phyloP scores from a whole-genome alignment of 1,140 invertebrate species.

The Brachionus rubens region DNA sequence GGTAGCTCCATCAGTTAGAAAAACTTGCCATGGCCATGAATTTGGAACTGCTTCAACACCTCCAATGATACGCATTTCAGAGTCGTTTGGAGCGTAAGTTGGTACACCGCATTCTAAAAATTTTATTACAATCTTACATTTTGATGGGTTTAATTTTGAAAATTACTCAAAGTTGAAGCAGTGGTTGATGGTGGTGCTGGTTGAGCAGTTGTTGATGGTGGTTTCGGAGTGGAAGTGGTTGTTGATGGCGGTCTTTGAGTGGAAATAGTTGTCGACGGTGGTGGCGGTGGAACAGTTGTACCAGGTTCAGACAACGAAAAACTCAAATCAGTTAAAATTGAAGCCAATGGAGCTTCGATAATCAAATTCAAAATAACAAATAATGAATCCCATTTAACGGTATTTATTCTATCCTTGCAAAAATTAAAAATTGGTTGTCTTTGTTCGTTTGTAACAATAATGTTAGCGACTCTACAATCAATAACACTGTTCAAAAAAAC shows the following conservation, averaged over 20 bases:
- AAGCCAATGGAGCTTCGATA: neutral
- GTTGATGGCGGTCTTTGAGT: constrained; percentile 16
- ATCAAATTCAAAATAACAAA: neutral
- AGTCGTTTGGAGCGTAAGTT: neutral
- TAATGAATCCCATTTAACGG: neutral
- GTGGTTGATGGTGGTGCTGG: neutral
- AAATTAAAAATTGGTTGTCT: constrained; percentile 12
- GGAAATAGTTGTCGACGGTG: neutral
- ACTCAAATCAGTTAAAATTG: neutral
- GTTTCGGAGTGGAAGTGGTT: neutral
- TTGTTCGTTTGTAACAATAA: neutral
- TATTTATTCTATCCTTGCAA: neutral
- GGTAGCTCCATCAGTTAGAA: neutral
- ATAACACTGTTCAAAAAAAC: neutral
- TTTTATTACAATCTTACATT: too few species aligned
- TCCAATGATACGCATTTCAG: constrained; percentile 47
- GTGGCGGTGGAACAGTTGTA: neutral
- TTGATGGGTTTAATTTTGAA: too few species aligned
- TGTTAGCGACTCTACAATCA: neutral
- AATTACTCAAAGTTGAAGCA: neutral
- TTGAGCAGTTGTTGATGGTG: neutral
- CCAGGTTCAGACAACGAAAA: neutral
- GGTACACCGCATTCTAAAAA: constrained; percentile 2
- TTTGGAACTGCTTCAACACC: constrained; percentile 47
- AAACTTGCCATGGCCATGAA: constrained; percentile 48